Base-by-base conservation (phyloP, 2,888 invertebrate species). In the Theretra japonica region DNA sequence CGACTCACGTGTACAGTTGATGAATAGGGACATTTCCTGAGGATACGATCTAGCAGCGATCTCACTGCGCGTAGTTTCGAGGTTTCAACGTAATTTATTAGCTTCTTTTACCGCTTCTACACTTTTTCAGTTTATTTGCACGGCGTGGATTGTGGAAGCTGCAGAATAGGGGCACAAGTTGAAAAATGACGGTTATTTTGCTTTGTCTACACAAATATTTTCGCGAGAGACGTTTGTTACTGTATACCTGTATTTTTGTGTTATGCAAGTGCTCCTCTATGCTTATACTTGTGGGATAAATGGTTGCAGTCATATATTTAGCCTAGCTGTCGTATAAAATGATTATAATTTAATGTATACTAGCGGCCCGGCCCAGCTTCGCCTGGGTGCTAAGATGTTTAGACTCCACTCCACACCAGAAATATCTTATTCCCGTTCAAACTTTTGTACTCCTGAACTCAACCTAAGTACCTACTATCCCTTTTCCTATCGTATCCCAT, bases 1-100 rank as follows among this genome's bases (percentile, higher is more conserved):
- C 75, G 72, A 73, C 76, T 76, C 76, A 79, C 76, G 77, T 75
- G 74, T 73, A 57, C 71, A 72, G 62, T 74, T 79, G 80, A 79
- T 78, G 77, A 76, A 80, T 78, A 76, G 75, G 76, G 75, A 75
- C 76, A 75, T 71, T 71, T 71, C 19, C 70, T 71, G 56, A 33
- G 56, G 62, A 71, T 19, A 71, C 70, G 56, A 71, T 65, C 57
- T 71, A 56, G 56, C 65, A 53, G 11, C 50, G 62, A 62, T 71
- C 62, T 71, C 56, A 60, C 62, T 56, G 62, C 62, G 41, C 53
- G 60, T 33, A 70, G 60, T 62, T 62, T 62, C 70, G 53, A 56
- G 21, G 50, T 62, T 17, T 56, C 28, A 30, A 23, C 23, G n/a
- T 65, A 71, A 71, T 71, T 71, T 56, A 65, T 62, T 71, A 56